Conservation (phyloP, 92 coral and sea anemone genomes). For the Umimayanthus kanabou region DNA sequence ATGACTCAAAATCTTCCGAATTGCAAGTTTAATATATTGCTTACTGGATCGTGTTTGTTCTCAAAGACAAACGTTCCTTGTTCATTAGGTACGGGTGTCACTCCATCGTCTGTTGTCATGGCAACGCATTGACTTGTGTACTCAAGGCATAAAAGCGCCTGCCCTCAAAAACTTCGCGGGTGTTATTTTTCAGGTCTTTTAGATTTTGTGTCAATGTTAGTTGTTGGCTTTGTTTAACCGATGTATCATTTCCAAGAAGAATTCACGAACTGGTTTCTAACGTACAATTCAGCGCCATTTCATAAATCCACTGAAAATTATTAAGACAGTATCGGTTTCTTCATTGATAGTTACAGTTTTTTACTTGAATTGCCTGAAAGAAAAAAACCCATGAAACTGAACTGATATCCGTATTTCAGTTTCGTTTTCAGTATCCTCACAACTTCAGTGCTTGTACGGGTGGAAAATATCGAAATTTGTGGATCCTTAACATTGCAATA, state of each 20-base stretch:
- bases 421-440: too few species aligned
- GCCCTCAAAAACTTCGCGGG: constrained; percentile 9
- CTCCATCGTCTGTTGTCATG: not conserved
- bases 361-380: too few species aligned
- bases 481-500: too few species aligned
- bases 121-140: constrained; percentile 3
- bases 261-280: not conserved
- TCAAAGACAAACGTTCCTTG: not conserved
- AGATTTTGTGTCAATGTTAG: not conserved
- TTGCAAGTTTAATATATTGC: not conserved
- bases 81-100: constrained; percentile 4
- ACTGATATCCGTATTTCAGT: too few species aligned
- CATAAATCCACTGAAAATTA: too few species aligned
- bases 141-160: not conserved
- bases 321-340: not conserved
- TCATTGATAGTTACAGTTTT: not conserved
- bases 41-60: constrained; percentile 10
- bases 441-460: too few species aligned
- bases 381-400: too few species aligned
- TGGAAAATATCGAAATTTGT: too few species aligned
- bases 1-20: not conserved
- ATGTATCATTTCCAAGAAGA: not conserved
- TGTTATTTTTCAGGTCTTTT: not conserved
- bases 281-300: not conserved
- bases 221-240: not conserved